Base-by-base conservation (phyloP, 2,113 vertebrate species). In the Jacana jacana region DNA sequence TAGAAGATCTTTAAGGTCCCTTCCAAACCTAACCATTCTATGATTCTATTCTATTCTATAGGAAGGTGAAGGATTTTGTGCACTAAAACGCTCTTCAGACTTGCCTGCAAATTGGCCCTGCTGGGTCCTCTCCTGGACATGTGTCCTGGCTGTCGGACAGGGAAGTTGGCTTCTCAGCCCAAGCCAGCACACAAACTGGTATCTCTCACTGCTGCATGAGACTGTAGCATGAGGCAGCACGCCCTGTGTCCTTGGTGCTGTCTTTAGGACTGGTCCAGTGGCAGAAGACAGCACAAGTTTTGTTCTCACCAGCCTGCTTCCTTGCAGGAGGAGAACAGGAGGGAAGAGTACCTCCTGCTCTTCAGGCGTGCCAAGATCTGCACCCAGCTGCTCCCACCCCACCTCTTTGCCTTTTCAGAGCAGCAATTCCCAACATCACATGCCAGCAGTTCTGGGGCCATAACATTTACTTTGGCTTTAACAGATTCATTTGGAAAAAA, bases 231-330 rank as follows among this genome's bases (percentile, higher is more conserved):
- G 1, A 49, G 72, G 35, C 19, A 46, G 10, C 0, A 0, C 27
- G 14, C 20, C 30, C 31, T 4, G 3, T 20, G 58, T 27, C 52
- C 66, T 82, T 33, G 20, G 19, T 64, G 66, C 16, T 55, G 23
- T n/a, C 35, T 27, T 76, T 69, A 33, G 44, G 33, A 25, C 40
- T 31, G 44, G 6, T 25, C 24, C 7, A 14, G 4, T 1, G 6
- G 22, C 33, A 57, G n/a, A 63, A 68, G 16, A 30, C 0, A 75
- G 19, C 51, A 14, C 0, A 0, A 11, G 11, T 10, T 61, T n/a
- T 35, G 5, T 66, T 52, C 71, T 28, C 66, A 69, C 18, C 35
- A n/a, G 6, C 13, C 31, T 33, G 31, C 13, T 17, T 58, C 76
- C 61, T 82, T 28, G 4, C 25, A 63, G 77, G 27, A n/a, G n/a